Evolutionary conservation across 2,113 vertebrate genomes (phyloP), one percentile per base, ranked within the genome.

Genomic region (Bufo gargarizans): DNA sequence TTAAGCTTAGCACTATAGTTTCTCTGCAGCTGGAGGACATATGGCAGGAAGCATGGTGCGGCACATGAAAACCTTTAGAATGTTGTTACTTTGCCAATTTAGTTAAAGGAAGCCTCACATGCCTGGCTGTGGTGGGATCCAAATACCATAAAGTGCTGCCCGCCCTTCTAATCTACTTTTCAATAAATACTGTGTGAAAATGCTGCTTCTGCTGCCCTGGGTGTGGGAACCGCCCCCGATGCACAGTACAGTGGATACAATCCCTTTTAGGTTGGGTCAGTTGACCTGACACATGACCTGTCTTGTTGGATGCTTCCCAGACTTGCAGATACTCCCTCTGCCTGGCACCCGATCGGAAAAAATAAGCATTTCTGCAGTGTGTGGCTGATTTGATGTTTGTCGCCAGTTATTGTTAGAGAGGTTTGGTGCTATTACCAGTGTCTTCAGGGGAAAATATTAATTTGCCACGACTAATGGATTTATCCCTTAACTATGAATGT

Each of bases 171-270:
- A 88, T 88, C 86, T 47, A 56, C 19, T 76, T 82, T 82, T 72
- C 92, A 89, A 89, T 92, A 92, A 94, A 94, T 93, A 90, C 93
- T 92, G 93, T 95, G 93, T 95, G 94, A 95, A 95, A 94, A 94
- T 95, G 93, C 94, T 93, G 94, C 93, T 90, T 33, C 55, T 91
- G 90, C 90, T 90, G 91, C 87, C 91, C 92, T 69, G 89, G 90
- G 94, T 93, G 91, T 93, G 92, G 92, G 92, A 92, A 94, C 92
- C 92, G 88, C 91, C 90, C 93, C 90, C 89, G 92, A 91, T 91
- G 90, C 91, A 92, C 86, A 78, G 91, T 91, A 93, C 94, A 95
- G 91, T 90, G 93, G 94, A 95, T 95, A 89, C 89, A 95, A 94
- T 93, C 93, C 91, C 90, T 91, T 88, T 88, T 91, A 85, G 93